Conservation (phyloP, 2,888 invertebrate species). For the Dendrolimus pini region DNA sequence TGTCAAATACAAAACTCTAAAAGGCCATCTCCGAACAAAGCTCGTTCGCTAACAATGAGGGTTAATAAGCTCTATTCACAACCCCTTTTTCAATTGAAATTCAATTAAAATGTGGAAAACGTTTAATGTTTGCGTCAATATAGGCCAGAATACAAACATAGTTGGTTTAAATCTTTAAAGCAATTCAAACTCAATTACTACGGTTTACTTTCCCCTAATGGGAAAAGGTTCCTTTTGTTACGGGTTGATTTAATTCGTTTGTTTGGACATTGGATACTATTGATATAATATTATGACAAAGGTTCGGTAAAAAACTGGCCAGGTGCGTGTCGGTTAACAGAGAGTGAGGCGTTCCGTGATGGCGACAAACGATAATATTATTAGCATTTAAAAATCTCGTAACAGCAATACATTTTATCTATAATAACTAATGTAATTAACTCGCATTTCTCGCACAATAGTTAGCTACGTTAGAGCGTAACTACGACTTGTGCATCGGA, state of each 20-base stretch:
- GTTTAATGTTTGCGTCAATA: constrained; percentile 39
- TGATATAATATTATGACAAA: constrained; percentile 23
- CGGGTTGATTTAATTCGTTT: constrained; percentile 53
- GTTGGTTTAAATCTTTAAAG: constrained; percentile 64
- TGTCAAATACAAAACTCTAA: constrained; percentile 8
- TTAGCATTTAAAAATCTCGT: no score
- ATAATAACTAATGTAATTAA: no score
- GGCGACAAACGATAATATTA: no score
- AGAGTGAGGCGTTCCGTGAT: no score
- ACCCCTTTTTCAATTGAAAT: constrained; percentile 31
- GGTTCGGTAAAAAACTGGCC: no score
- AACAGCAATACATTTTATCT: no score
- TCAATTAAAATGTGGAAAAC: constrained; percentile 45
- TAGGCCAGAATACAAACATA: constrained; percentile 41
- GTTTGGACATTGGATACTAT: constrained; percentile 44
- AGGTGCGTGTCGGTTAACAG: constrained; percentile 13
- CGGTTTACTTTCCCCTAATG: constrained; percentile 62
- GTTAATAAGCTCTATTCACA: constrained; percentile 8
- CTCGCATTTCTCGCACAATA: no score
- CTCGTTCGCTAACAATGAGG: constrained; percentile 11
- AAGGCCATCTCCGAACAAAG: constrained; percentile 12
- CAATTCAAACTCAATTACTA: constrained; percentile 70
- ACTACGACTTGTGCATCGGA: no score
- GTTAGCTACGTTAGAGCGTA: no score
- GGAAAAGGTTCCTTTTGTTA: constrained; percentile 57